Evolutionary conservation across 2,797 vertebrate genomes (phyloP), one percentile per base, ranked within the genome.

Genomic region (Neopelma chrysocephalum): DNA sequence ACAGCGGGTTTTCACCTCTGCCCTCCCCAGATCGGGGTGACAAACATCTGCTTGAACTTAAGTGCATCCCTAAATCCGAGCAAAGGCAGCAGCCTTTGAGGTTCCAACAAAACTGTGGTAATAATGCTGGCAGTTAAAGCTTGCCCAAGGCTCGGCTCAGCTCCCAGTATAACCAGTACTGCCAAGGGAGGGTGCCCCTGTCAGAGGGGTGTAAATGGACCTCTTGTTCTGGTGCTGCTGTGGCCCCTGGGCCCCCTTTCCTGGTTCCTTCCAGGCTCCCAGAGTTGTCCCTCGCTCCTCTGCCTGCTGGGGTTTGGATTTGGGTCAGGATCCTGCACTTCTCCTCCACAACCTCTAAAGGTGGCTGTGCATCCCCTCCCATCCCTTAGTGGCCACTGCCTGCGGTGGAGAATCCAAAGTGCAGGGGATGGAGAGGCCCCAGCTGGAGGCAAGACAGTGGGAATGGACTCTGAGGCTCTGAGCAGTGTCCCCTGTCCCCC

Each of bases 1-100:
- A 4, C 34, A 3, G 17, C 0, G 0, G 15, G 29, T 34, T 71
- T 75, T 42, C 26, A 10, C 1, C 3, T 15, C 50, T 36, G 8
- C 27, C 22, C 9, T 60, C n/a, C 36, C 34, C 84, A 3, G 45
- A 6, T 23, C 21, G 45, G 43, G 62, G 42, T 13, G 2, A 9
- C 29, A 38, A 92, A 40, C 71, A 56, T 58, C 90, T 80, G 60
- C 64, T 80, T 18, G 1, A 53, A 73, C 54, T 82, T 38, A 20
- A 64, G 68, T 4, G 9, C 43, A 5, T 82, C 91, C 53, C 42
- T 29, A 36, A 78, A 82, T 69, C 47, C 1, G 2, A 53, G 75
- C 3, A 2, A 16, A 40, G 79, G 75, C 89, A 56, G 58, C 50
- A 31, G 82, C 80, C 79, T 95, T 19, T 47, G 88, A 80, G 82